Percentiles rank a stretch among this genome's conserved stretches.
phyloP scores from a whole-genome alignment of 2,888 invertebrate species.

The Drosophila atroscutellata region DNA sequence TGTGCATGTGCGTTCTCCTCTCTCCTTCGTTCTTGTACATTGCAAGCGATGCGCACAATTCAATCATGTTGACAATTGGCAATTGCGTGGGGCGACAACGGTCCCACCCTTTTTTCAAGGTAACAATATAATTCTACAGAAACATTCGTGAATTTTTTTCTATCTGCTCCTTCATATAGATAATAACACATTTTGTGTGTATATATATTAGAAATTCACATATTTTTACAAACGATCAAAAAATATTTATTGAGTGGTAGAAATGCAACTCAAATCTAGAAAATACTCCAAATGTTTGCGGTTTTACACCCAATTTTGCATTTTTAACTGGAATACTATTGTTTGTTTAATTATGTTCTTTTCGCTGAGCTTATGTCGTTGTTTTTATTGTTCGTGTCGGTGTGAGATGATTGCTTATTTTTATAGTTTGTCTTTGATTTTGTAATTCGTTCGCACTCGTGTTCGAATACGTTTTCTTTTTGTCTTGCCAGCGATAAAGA shows the following conservation, averaged over 20 bases:
- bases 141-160: not conserved
- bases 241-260: not conserved
- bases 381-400: conserved; percentile 26
- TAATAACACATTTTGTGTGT: not conserved
- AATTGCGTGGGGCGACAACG: conserved; percentile 16
- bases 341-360: conserved; percentile 7
- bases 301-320: conserved; percentile 5
- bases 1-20: not conserved
- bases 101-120: conserved; percentile 13
- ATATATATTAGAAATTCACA: not conserved
- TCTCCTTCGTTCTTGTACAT: conserved; percentile 21
- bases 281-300: conserved; percentile 6
- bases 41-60: conserved; percentile 27
- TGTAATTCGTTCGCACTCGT: conserved; percentile 33
- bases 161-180: not conserved
- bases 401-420: conserved; percentile 43
- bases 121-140: not conserved
- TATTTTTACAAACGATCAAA: not conserved
- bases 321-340: conserved; percentile 21
- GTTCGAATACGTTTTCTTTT: conserved; percentile 30
- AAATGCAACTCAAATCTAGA: not conserved
- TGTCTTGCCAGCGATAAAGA: conserved; percentile 63
- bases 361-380: conserved; percentile 12
- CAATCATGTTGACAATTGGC: conserved; percentile 48
- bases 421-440: conserved; percentile 54